These are phyloP conservation scores for Coracias cyanogaster DNA, from an alignment of 2,797 vertebrate genomes.

Conservation along the genomic window DNA sequence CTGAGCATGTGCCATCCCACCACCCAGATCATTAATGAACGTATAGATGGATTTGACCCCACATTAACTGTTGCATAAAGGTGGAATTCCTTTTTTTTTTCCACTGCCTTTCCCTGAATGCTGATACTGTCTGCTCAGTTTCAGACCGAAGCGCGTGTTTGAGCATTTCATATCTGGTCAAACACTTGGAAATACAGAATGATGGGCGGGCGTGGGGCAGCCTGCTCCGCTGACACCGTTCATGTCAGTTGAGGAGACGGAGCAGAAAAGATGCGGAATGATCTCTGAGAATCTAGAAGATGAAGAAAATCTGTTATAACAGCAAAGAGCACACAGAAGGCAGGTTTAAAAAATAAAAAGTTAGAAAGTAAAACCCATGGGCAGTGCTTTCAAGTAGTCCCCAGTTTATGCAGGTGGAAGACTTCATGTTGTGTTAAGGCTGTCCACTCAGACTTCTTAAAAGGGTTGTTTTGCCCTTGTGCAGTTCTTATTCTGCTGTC, in stretches of 20 bases:
- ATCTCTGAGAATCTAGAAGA: neutral
- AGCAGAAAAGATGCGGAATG: neutral
- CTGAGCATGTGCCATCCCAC: neutral
- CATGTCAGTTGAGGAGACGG: neutral
- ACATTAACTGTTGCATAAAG: rapidly evolving
- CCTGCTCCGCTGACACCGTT: neutral
- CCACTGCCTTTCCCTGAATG: neutral
- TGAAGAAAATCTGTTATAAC: neutral
- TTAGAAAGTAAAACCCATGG: neutral
- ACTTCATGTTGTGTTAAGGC: neutral
- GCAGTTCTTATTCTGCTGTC: neutral
- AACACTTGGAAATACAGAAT: neutral
- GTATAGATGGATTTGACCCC: rapidly evolving
- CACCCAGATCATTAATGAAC: rapidly evolving
- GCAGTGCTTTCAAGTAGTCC: neutral
- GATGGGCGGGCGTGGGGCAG: neutral
- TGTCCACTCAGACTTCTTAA: neutral
- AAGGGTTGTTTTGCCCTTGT: neutral
- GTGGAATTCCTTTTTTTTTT: neutral
- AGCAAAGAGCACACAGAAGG: neutral
- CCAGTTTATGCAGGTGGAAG: neutral
- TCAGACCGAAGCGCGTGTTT: neutral
- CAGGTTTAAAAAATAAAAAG: neutral
- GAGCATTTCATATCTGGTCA: neutral
- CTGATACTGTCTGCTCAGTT: neutral